These are phyloP conservation scores for Psittacus erithacus DNA, from an alignment of 2,113 vertebrate species.

Conservation along the genomic window DNA sequence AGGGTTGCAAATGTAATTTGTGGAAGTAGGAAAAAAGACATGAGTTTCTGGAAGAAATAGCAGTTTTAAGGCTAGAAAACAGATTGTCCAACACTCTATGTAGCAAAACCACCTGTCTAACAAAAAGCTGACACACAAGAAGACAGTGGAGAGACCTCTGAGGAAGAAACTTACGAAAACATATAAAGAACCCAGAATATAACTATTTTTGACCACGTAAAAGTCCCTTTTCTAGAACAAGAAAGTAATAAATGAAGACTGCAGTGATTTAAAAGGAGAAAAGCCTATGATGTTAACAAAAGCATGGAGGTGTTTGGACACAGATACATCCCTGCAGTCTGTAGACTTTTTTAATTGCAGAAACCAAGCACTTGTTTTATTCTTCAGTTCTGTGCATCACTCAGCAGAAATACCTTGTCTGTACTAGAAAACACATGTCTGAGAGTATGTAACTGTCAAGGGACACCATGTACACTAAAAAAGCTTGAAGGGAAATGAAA, in stretches of 20 bases:
- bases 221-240: not conserved
- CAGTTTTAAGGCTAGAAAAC: not conserved
- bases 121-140: not conserved
- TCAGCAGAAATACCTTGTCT: not conserved
- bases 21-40: not conserved
- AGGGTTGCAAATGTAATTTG: not conserved
- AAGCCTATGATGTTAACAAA: not conserved
- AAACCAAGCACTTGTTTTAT: not conserved
- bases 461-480: not conserved
- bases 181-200: not conserved
- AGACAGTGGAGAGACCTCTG: not conserved
- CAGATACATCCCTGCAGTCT: not conserved
- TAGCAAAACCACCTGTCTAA: not conserved
- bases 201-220: not conserved
- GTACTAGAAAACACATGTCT: not conserved
- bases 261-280: not conserved
- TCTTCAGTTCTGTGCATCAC: not conserved
- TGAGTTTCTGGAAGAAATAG: not conserved
- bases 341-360: not conserved
- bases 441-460: not conserved
- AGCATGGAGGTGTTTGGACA: not conserved
- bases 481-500: not conserved
- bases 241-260: not conserved
- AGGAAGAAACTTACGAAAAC: not conserved
- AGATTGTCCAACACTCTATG: not conserved